phyloP scores from a whole-genome alignment of 2,888 invertebrate genomes.

The Marronus borbonicus region DNA sequence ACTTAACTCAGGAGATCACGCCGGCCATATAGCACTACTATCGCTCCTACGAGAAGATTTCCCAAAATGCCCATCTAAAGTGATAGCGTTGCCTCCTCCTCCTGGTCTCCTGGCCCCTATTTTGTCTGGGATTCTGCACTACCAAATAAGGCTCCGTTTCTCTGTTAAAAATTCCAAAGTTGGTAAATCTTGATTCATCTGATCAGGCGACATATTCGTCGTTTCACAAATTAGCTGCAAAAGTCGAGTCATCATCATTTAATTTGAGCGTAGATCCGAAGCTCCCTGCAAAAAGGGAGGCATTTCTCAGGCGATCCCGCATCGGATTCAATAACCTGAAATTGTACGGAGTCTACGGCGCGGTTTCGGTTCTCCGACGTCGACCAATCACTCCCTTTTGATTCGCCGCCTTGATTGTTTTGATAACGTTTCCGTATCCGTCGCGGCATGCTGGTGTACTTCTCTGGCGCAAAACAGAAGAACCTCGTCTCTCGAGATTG shows the following conservation, averaged over 20 bases:
- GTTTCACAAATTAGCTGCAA: too few relatives aligned
- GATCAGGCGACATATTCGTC: too few relatives aligned
- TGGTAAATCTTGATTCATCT: too few relatives aligned
- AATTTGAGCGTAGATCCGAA: slow-evolving; percentile 1
- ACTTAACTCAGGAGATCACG: too few relatives aligned
- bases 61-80: too few relatives aligned
- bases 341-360: slow-evolving; percentile 57
- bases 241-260: neutral
- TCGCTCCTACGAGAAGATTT: too few relatives aligned
- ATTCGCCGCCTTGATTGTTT: slow-evolving; percentile 67
- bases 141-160: too few relatives aligned
- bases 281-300: slow-evolving; percentile 42
- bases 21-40: too few relatives aligned
- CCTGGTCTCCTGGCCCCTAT: too few relatives aligned
- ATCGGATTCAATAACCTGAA: slow-evolving; percentile 66
- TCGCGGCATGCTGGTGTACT: slow-evolving; percentile 50
- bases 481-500: slow-evolving; percentile 59
- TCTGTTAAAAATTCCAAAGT: too few relatives aligned
- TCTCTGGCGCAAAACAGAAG: slow-evolving; percentile 52
- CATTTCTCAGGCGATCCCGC: slow-evolving; percentile 64
- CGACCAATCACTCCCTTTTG: slow-evolving; percentile 65
- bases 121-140: too few relatives aligned
- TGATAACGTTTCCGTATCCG: slow-evolving; percentile 65
- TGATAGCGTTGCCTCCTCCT: too few relatives aligned
- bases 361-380: slow-evolving; percentile 9